phyloP scores from a whole-genome alignment of 2,113 vertebrate species.

The Anolis carolinensis region DNA sequence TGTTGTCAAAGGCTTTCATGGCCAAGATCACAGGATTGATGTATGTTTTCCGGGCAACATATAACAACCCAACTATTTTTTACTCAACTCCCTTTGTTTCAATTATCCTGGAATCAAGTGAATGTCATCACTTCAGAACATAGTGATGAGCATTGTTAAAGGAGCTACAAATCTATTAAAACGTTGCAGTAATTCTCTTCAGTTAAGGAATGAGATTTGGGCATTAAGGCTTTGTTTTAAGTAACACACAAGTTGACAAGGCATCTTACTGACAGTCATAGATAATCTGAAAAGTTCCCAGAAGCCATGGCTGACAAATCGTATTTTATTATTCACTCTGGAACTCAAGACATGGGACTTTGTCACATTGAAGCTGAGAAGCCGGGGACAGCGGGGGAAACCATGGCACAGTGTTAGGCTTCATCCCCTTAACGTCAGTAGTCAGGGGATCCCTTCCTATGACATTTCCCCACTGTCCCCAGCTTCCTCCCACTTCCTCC shows the following conservation, averaged over 20 bases:
- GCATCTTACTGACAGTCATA: background rate
- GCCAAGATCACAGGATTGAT: no score
- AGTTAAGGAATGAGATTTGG: background rate
- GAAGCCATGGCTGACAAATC: background rate
- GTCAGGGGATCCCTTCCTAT: no score
- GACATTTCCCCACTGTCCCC: no score
- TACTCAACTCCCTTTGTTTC: background rate
- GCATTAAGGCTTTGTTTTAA: background rate
- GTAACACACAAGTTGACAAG: background rate
- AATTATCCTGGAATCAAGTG: background rate
- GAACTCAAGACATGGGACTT: no score
- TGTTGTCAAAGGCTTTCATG: no score
- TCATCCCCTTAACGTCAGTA: no score
- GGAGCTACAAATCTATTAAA: background rate
- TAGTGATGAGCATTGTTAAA: constrained; percentile 1
- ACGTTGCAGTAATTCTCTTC: background rate
- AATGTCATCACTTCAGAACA: background rate
- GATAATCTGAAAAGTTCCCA: background rate
- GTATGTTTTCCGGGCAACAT: no score
- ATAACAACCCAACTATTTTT: background rate
- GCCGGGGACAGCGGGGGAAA: no score
- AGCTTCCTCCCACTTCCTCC: no score
- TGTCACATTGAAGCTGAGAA: no score
- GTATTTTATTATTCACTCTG: background rate
- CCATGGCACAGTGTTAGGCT: no score